Evolutionary conservation across 1,140 invertebrate species (phyloP), one percentile per base, ranked within the genome.

Genomic region (Drosophila malerkotliana): DNA sequence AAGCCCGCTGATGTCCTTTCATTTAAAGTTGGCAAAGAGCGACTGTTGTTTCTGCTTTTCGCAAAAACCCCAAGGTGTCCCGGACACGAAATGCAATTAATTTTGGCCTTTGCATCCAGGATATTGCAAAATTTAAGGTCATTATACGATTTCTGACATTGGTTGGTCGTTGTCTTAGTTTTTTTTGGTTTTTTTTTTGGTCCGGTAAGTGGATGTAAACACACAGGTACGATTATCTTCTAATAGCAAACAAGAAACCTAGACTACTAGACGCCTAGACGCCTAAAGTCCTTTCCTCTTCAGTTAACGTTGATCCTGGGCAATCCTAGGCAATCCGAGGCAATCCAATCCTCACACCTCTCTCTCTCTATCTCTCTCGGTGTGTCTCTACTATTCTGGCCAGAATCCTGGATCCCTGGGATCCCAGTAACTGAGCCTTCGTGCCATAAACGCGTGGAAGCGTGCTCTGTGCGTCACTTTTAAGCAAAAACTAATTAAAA

Each of bases 401-500:
- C 9, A 32, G 32, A 32, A 32, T 32, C 32, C 32, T 9, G 32
- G 32, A 32, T 32, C 34, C 34, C 34, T 10, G 34, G 34, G 34
- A 37, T 32, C 32, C 32, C 32, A 41, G 39, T 41, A 41, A 41
- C 39, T 45, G 41, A 45, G 41, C 39, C 34, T 47, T n/a, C 26
- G 14, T 53, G 21, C 61, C 52, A 69, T 56, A 69, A 71, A 57
- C 67, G 64, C 64, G 53, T 18, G 41, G 7, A 18, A 44, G 54
- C 68, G 55, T 75, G 49, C 59, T 56, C 53, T 52, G 61, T 73
- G 73, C 82, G 64, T 79, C 72, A 71, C 69, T 77, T 88, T 88
- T 88, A 80, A 89, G 77, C 74, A 89, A 89, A 89, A 89, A 89
- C 84, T 89, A 89, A 89, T 89, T 89, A 89, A 89, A 89, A 89